Base-by-base conservation (phyloP, 2,113 vertebrate species). In the Mionectes macconnelli region DNA sequence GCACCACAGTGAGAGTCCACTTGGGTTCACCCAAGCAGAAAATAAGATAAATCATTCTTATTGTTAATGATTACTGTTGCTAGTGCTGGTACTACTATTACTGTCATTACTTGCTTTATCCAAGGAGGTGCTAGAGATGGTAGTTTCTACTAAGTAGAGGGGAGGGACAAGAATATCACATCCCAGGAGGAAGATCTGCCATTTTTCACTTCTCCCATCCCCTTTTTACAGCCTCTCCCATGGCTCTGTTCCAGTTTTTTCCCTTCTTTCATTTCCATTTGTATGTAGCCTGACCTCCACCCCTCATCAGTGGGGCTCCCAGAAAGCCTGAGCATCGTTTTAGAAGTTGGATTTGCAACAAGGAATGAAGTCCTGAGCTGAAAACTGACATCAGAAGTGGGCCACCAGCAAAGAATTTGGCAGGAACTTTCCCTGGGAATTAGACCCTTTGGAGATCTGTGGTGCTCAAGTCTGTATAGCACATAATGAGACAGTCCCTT, bases 321-420 rank as follows among this genome's bases (percentile, higher is more conserved):
- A 4, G 50, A 39, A 84, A 86, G 50, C 35, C 35, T 24, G n/a
- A 86, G 9, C 55, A n/a, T 28, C 47, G 9, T 52, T 88, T 68
- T 24, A 89, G 33, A 86, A 88, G 23, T 16, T 81, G 64, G 33
- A 74, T 52, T 12, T 84, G 21, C 35, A 81, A 63, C 16, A 90
- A 52, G 39, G 17, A 93, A 90, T 78, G 27, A 84, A 86, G 33
- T 49, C 12, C 19, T 68, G 25, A 87, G 52, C 25, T 47, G 72
- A 94, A 78, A 90, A 88, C 40, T 85, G 57, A 62, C 80, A 81
- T 78, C 60, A 92, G 27, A 93, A 90, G 10, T 74, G 59, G 89
- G 60, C 90, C 83, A 94, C 73, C 72, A 89, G 55, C 63, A 90
- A 93, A 74, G 64, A 75, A 78, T 69, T 89, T 90, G 93, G 83